Evolutionary conservation across 2,797 vertebrate genomes (phyloP).

Genomic region (Acipenser oxyrinchus): DNA sequence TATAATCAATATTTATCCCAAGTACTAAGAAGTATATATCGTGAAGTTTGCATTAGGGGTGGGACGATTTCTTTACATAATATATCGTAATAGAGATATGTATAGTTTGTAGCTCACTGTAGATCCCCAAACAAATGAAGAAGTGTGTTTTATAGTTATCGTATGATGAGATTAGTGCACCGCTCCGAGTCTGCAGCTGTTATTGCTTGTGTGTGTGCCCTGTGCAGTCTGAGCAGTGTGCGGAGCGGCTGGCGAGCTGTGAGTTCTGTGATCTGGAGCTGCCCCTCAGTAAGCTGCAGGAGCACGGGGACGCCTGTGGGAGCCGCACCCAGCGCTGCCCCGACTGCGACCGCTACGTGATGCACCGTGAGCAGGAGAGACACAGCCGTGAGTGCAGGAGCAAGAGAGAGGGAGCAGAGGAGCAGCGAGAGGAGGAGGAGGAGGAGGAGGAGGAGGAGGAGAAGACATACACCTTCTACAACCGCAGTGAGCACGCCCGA

Average conservation of each 20-base stretch:
- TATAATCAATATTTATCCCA: no score
- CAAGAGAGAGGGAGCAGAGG: neutral
- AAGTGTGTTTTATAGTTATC: neutral
- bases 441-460: no score
- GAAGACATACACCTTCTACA: neutral
- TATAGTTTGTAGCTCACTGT: neutral
- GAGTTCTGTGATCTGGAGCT: constrained; percentile 59
- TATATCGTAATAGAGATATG: no score
- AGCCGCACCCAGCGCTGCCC: constrained; percentile 52
- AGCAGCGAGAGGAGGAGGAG: no score
- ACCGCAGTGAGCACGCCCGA: no score
- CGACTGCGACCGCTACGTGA: constrained; percentile 40
- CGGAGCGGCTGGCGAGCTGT: constrained; percentile 42
- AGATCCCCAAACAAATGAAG: neutral
- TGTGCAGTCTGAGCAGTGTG: constrained; percentile 49
- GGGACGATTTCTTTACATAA: no score
- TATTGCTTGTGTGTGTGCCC: neutral
- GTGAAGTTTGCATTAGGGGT: no score
- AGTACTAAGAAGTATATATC: no score
- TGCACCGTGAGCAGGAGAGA: constrained; percentile 15
- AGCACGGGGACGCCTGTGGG: constrained; percentile 52
- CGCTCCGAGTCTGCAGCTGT: no score
- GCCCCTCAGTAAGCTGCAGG: constrained; percentile 36
- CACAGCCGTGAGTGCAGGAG: constrained; percentile 21
- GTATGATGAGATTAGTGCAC: no score